Conservation (phyloP, 30 jellyfish, hydroid and myxozoan species). For the Turritopsis rubra region DNA sequence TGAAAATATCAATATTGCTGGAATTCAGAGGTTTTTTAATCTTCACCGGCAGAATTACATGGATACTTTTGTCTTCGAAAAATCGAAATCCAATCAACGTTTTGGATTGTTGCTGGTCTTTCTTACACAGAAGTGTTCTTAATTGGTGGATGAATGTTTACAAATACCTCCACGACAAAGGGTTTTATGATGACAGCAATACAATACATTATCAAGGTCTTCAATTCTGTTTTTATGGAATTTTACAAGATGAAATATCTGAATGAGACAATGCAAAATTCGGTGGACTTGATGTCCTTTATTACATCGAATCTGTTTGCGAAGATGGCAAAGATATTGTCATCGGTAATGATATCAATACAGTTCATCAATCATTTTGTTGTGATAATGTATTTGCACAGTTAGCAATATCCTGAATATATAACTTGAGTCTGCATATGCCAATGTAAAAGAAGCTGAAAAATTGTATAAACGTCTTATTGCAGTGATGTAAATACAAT, state of each 20-base stretch:
- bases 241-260: conserved; percentile 30
- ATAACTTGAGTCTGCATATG: background rate
- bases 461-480: background rate
- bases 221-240: conserved; percentile 22
- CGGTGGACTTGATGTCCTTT: conserved; percentile 16
- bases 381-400: background rate
- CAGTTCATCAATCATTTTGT: background rate
- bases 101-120: conserved; percentile 39
- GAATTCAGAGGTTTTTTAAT: background rate
- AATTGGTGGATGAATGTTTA: conserved; percentile 35
- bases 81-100: conserved; percentile 24
- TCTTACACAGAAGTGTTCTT: background rate
- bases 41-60: background rate
- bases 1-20: background rate
- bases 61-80: conserved; percentile 5
- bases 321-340: background rate
- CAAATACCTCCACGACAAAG: conserved; percentile 20
- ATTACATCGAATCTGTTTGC: background rate
- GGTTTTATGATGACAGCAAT: conserved; percentile 7
- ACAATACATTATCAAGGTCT: conserved; percentile 18
- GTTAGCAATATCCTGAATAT: background rate
- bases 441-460: conserved; percentile 1
- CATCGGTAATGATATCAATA: background rate
- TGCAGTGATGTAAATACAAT: background rate
- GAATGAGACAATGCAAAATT: background rate